These are phyloP conservation scores for Ceratosolen fusciceps DNA, from an alignment of 1,140 invertebrate genomes.

Conservation along the genomic window DNA sequence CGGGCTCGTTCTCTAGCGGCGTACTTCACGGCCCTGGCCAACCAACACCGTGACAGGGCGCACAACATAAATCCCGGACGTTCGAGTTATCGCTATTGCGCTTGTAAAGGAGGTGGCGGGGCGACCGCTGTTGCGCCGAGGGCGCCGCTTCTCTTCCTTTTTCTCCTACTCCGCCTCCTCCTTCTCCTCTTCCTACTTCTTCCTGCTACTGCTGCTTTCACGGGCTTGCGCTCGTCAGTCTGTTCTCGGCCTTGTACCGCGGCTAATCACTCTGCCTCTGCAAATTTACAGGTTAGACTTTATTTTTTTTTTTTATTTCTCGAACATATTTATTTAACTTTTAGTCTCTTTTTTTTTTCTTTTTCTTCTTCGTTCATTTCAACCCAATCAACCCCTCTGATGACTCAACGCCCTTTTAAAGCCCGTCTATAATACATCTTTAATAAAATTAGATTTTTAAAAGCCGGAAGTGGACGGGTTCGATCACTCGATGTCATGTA, in stretches of 20 bases:
- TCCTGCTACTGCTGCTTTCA: background rate
- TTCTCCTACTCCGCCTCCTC: background rate
- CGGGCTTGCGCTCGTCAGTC: background rate
- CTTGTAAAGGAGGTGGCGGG: background rate
- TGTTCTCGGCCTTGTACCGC: background rate
- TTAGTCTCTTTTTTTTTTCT: too few species aligned
- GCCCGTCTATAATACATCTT: too few species aligned
- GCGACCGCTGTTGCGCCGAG: too few species aligned
- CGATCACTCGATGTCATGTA: background rate
- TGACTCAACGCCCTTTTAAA: too few species aligned
- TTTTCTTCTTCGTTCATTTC: too few species aligned
- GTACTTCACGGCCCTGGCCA: conserved; percentile 48
- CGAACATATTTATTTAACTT: too few species aligned
- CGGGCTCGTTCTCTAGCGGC: conserved; percentile 10
- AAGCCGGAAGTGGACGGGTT: background rate
- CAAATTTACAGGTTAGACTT: background rate
- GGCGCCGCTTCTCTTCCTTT: too few species aligned
- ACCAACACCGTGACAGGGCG: background rate
- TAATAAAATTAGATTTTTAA: background rate
- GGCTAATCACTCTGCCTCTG: background rate
- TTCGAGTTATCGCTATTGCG: background rate
- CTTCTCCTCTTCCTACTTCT: background rate
- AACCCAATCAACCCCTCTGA: too few species aligned
- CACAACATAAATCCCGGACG: conserved; percentile 17
- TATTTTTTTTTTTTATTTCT: too few species aligned